phyloP scores from a whole-genome alignment of 1,140 invertebrate species.

The Bombus vancouverensis region DNA sequence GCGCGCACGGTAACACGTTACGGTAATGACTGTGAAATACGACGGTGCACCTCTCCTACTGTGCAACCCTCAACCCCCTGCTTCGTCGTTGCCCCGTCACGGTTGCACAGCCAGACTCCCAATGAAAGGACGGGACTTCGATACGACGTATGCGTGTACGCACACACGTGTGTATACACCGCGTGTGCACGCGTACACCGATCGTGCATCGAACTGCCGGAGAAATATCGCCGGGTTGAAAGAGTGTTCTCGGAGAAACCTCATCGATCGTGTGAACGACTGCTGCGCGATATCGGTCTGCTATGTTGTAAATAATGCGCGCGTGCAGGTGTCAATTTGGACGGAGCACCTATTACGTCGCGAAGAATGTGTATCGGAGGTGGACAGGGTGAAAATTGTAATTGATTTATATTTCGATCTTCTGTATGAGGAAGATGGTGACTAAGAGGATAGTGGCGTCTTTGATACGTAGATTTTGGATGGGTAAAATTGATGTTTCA shows the following conservation, averaged over 20 bases:
- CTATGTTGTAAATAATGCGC: constrained; percentile 31
- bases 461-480: not conserved
- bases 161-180: not conserved
- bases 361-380: not conserved
- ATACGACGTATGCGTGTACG: constrained; percentile 40
- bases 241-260: constrained; percentile 32
- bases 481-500: not conserved
- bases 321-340: not conserved
- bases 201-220: constrained; percentile 27
- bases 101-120: constrained; percentile 19
- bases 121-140: constrained; percentile 59
- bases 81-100: constrained; percentile 18
- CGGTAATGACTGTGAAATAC: constrained; percentile 81
- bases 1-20: constrained; percentile 75
- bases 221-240: constrained; percentile 45
- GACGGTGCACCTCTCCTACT: constrained; percentile 65
- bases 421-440: not conserved
- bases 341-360: not conserved
- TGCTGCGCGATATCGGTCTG: not conserved
- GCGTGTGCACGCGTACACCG: constrained; percentile 28
- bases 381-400: not conserved
- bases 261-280: constrained; percentile 43
- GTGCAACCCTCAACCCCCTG: constrained; percentile 35
- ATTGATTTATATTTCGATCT: not conserved
- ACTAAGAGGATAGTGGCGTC: too few relatives aligned